Base-by-base conservation (phyloP, 2,797 vertebrate genomes). In the Crenichthys baileyi region DNA sequence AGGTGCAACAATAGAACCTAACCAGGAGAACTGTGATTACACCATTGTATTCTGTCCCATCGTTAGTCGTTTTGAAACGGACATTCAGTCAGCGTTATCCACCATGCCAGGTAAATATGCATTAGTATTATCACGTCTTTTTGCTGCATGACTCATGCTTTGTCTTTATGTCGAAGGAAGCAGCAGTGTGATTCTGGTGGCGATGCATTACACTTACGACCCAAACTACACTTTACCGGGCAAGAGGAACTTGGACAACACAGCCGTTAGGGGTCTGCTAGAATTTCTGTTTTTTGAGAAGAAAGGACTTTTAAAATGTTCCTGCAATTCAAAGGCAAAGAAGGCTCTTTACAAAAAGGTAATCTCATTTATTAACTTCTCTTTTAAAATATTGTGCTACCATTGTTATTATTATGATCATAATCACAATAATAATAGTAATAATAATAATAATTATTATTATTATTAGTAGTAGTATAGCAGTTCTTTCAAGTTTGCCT, bases 1-100 rank as follows among this genome's bases (percentile, higher is more conserved):
- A 70, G 82, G 87, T 7, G 76, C 56, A 44, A 75, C 6, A 26
- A 0, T 0, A 0, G 63, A 61, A 0, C 0, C 0, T 0, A 0
- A 1, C 1, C 0, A 0, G 0, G 0, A 1, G 0, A 0, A 58
- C 0, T 68, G 81, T 7, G 0, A 85, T 0, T 78, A 8, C 2
- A 75, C 44, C 4, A 60, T 92, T 0, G 18, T 85, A 55, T 90
- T 92, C 75, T 92, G 90, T 82, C 89, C 91, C 15, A 89, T 92
- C 6, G 78, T 79, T 74, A 83, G 80, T 67, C 78, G 85, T 15
- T 83, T 79, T 77, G 71, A 82, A 77, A 75, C 76, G 2, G 91
- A 93, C 53, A 20, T 92, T 1, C 11, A 18, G 0, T 22, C 83
- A 12, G 91, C 92, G 0, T 11, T 92, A 39, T 39, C 79, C n/a